Percentiles rank a stretch among this genome's conserved stretches.
Conservation (phyloP, 2,888 invertebrate genomes). For the Tipula helvola region DNA sequence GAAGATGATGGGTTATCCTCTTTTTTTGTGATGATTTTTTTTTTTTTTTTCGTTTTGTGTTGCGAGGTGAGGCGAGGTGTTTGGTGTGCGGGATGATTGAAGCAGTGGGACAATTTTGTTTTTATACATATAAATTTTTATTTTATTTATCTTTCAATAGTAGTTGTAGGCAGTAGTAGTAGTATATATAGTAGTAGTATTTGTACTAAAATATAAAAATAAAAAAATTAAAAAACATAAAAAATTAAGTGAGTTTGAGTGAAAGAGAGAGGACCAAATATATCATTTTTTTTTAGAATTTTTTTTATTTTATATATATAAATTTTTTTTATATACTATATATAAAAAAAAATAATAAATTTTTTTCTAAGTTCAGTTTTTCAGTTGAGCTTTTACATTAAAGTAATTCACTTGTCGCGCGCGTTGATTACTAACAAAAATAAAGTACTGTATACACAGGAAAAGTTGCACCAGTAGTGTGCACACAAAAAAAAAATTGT, state of each 20-base stretch:
- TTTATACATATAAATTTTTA: not conserved
- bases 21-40: not conserved
- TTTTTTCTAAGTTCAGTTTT: slow-evolving; percentile 9
- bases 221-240: slow-evolving; percentile 7
- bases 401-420: slow-evolving; percentile 11
- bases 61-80: not conserved
- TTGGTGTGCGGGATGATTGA: not conserved
- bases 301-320: not conserved
- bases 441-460: not conserved
- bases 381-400: slow-evolving; percentile 11
- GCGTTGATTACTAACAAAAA: slow-evolving; percentile 7
- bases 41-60: not conserved
- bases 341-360: slow-evolving; percentile 4
- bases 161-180: slow-evolving; percentile 7
- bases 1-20: not conserved
- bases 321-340: not conserved
- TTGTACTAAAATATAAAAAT: slow-evolving; percentile 7
- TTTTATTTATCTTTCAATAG: not conserved
- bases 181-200: slow-evolving; percentile 9
- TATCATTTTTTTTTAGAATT: not conserved
- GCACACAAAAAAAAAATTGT: not conserved
- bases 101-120: not conserved
- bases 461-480: not conserved
- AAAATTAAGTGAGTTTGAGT: not conserved
- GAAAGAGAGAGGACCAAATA: slow-evolving; percentile 10